Evolutionary conservation across 2,888 invertebrate genomes (phyloP), one percentile per base, ranked within the genome.

Genomic region (Hypomecis punctinalis): DNA sequence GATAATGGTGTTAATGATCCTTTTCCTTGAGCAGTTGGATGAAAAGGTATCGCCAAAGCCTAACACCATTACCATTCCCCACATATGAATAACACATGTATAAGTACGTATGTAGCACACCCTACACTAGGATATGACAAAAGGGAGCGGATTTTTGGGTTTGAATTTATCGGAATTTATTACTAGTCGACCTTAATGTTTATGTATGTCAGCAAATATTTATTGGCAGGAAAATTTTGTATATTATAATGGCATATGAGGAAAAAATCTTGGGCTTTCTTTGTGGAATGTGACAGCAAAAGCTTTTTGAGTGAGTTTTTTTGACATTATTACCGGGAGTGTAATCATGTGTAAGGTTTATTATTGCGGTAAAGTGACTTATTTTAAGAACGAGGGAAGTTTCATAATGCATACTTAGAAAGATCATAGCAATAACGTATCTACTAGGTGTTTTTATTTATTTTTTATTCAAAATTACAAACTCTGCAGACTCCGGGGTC

Each of bases 141-240:
- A 81, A 73, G 74, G 71, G 63, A 66, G 52, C 64, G 72, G 71
- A 74, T 70, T 77, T 77, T 77, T 74, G 71, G 74, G 76, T 76
- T 76, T 76, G 76, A 77, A 78, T 78, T 76, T 77, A 80, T 77
- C 70, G 72, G 68, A 74, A 78, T 80, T 76, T 78, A 79, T 76
- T 71, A 74, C 72, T 61, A 61, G 55, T 52, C 63, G 72, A 59
- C 70, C 70, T 68, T 70, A 64, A 70, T 69, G 67, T 72, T 67
- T 68, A 68, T 65, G 69, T 66, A 70, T 67, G 66, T 61, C 56
- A 57, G 53, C 63, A 58, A 66, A 72, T 69, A 72, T 72, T 70
- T 70, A 72, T 70, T 66, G 66, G 63, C 57, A 67, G 67, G 36
- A 65, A 68, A 46, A 63, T 70, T 67, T 64, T 62, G 63, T 66